Base-by-base conservation (phyloP, 2,797 vertebrate species). In the Fistularia commersonii region DNA sequence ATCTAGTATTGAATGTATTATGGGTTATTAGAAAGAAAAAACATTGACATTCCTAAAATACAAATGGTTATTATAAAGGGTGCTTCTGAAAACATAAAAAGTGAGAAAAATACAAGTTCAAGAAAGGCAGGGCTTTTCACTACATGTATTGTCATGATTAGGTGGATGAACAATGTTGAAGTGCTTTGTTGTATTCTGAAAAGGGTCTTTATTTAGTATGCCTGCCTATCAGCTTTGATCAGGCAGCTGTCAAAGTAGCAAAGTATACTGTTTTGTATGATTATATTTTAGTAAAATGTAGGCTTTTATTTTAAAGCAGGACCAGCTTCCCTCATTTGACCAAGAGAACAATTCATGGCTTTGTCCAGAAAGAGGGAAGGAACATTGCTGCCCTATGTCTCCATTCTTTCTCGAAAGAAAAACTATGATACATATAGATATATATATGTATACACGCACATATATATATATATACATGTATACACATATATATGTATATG, bases 1-100 rank as follows among this genome's bases (percentile, higher is more conserved):
- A 88, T 91, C 90, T 91, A 91, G 87, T 89, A 89, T 89, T 88
- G 88, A 88, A 92, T 92, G 85, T 82, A 86, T 80, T 78, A 79
- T 76, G 71, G 84, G 73, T 70, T 73, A 72, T 74, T 51, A 77
- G 65, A 81, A 78, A 82, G 72, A 62, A 77, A 77, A 77, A 57
- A 79, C 67, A 64, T 78, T 68, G 73, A 81, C 68, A 81, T 79
- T 83, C 71, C 61, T 77, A 76, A 76, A 75, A 80, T 74, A 81
- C 59, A 73, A 66, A 71, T 77, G 78, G 62, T 51, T 57, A 82
- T 79, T 66, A 79, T 77, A 77, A 64, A 67, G 4, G 73, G 9
- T 66, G 75, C 64, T 57, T 47, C 73, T 63, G 48, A 64, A 45
- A 76, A 70, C 14, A 61, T 45, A 41, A 13, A 45, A 11, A 11